A percentile compares a stretch with the other conserved stretches of the same genome.
Conservation (phyloP, 1,140 invertebrate genomes). For the Monomorium pharaonis region DNA sequence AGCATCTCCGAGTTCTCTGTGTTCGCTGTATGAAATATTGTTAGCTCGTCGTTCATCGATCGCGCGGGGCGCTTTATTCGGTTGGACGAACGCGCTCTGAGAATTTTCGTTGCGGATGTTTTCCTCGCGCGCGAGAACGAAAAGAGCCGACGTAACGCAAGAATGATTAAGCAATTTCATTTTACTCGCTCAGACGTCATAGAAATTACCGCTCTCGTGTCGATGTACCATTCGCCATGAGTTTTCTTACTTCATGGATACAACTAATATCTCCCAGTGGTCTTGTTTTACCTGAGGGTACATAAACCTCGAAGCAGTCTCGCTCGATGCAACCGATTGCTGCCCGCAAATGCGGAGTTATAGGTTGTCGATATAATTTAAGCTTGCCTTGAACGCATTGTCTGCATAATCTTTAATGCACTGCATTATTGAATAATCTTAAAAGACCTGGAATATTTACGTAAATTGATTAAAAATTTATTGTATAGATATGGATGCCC, state of each 20-base stretch:
- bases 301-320: constrained; percentile 2
- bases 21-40: constrained; percentile 54
- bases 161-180: constrained; percentile 58
- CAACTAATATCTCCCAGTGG: constrained; percentile 39
- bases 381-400: background rate
- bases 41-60: constrained; percentile 52
- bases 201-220: constrained; percentile 23
- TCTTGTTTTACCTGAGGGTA: background rate
- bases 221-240: constrained; percentile 24
- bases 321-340: constrained; percentile 4
- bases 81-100: constrained; percentile 23
- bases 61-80: constrained; percentile 25
- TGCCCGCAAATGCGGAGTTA: background rate
- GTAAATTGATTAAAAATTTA: background rate
- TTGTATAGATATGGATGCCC: background rate
- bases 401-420: background rate
- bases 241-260: constrained; percentile 18
- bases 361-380: constrained; percentile 15
- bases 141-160: constrained; percentile 27
- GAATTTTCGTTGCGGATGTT: constrained; percentile 40
- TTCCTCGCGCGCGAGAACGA: constrained; percentile 7
- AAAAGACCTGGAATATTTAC: background rate
- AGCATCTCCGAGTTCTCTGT: constrained; percentile 8
- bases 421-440: background rate
- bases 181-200: background rate